These are phyloP conservation scores for Stercorarius parasiticus DNA, from an alignment of 2,113 vertebrate species.

Conservation along the genomic window DNA sequence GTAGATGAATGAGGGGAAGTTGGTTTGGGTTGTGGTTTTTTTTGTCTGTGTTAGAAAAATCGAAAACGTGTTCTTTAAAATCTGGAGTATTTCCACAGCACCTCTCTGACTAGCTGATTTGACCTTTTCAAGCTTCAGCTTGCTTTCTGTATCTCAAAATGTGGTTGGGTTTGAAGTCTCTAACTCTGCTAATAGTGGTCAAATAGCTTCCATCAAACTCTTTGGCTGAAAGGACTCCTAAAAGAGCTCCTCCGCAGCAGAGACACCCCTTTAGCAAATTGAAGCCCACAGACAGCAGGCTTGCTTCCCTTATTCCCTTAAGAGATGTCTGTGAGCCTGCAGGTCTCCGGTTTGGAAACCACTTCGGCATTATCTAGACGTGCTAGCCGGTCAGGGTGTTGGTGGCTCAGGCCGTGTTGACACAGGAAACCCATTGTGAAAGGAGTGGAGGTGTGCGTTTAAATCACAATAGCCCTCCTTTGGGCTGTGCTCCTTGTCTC, in stretches of 20 bases:
- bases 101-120: not conserved
- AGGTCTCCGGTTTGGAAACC: not conserved
- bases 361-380: rapidly evolving
- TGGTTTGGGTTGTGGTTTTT: not conserved
- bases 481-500: not conserved
- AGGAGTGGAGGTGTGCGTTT: not conserved
- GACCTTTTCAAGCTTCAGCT: not conserved
- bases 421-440: not conserved
- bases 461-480: not conserved
- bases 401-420: not conserved
- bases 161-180: not conserved
- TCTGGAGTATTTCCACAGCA: not conserved
- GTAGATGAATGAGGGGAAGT: not conserved
- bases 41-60: not conserved
- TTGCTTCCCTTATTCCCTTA: not conserved
- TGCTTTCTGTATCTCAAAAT: not conserved
- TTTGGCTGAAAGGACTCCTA: not conserved
- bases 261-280: not conserved
- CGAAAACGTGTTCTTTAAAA: not conserved
- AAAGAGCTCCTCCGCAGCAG: not conserved
- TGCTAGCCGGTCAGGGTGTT: not conserved
- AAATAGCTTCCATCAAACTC: not conserved
- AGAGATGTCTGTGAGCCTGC: not conserved
- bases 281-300: not conserved
- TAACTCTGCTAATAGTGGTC: not conserved